These are phyloP conservation scores for Agrilus cyanescens DNA, from an alignment of 2,888 invertebrate species.

Conservation along the genomic window DNA sequence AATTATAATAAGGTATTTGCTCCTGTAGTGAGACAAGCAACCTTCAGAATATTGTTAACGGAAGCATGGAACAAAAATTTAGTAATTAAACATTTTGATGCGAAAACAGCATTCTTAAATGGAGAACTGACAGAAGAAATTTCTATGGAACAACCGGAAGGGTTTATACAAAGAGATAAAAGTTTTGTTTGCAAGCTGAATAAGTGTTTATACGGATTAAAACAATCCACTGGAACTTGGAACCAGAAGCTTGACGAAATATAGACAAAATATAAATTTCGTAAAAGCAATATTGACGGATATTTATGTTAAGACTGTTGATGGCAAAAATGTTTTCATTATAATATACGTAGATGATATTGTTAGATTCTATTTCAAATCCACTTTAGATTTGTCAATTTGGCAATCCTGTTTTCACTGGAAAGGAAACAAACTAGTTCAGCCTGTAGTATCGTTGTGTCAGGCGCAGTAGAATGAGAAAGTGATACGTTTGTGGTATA, in stretches of 20 bases:
- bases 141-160: constrained; percentile 3
- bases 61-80: neutral
- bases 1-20: neutral
- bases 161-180: neutral
- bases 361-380: no score
- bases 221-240: constrained; percentile 1
- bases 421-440: no score
- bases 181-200: constrained; percentile 1
- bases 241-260: neutral
- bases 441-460: no score
- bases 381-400: no score
- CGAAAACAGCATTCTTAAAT: constrained; percentile 1
- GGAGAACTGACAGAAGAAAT: constrained; percentile 1
- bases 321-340: neutral
- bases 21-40: no score
- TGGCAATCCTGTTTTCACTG: no score
- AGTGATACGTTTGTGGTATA: no score
- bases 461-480: no score
- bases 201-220: constrained; percentile 1
- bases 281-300: neutral
- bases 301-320: constrained; percentile 1
- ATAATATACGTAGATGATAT: constrained; percentile 4
- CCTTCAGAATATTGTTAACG: neutral
- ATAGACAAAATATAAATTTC: neutral
- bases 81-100: neutral